Evolutionary conservation across 2,888 invertebrate genomes (phyloP).

Genomic region (Cheilosia impressa): DNA sequence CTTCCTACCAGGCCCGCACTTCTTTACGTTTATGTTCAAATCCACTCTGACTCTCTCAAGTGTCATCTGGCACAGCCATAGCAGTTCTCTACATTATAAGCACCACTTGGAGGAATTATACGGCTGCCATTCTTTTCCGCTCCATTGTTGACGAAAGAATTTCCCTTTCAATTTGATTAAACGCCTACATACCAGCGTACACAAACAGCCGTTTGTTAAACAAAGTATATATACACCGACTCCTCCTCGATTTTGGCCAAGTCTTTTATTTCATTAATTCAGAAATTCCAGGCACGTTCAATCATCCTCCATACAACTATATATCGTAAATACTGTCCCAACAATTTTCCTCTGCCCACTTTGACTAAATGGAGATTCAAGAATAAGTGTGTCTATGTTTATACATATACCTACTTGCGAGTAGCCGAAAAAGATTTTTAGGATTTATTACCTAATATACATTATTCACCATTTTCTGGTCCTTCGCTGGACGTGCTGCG

Average conservation of each 20-base stretch:
- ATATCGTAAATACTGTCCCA: neutral
- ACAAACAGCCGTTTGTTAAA: neutral
- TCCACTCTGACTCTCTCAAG: neutral
- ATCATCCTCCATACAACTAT: neutral
- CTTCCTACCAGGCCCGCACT: neutral
- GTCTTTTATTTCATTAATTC: constrained; percentile 7
- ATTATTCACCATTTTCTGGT: neutral
- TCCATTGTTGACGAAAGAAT: neutral
- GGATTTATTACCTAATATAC: neutral
- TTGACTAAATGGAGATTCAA: neutral
- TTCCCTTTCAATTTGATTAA: constrained; percentile 6
- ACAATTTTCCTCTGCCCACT: neutral
- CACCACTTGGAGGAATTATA: neutral
- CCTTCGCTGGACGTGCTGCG: neutral
- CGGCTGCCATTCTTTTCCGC: neutral
- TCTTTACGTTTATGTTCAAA: neutral
- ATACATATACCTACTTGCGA: neutral
- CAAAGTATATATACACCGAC: neutral
- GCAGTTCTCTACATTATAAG: neutral
- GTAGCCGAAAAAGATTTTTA: neutral
- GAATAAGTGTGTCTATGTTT: neutral
- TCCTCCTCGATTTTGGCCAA: neutral
- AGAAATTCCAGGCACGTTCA: constrained; percentile 1
- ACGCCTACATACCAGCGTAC: neutral
- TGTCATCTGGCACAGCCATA: neutral